phyloP scores from a whole-genome alignment of 2,888 invertebrate genomes.

The Eupithecia exiguata region DNA sequence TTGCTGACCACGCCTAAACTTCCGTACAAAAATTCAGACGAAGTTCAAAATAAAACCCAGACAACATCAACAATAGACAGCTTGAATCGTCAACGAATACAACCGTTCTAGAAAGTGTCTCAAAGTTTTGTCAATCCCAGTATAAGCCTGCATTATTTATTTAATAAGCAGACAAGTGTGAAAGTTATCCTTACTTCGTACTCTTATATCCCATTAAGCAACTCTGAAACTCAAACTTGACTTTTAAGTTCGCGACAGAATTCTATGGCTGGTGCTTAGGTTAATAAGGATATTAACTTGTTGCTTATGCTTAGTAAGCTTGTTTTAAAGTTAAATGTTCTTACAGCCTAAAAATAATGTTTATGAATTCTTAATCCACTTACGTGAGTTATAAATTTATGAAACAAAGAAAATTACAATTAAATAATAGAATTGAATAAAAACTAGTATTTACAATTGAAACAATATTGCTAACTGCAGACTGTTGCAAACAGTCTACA shows the following conservation, averaged over 20 bases:
- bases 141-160: slow-evolving; percentile 1
- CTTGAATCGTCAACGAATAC: background rate
- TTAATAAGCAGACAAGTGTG: background rate
- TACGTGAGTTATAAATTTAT: background rate
- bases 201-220: slow-evolving; percentile 17
- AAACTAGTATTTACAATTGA: no score
- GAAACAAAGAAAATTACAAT: no score
- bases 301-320: slow-evolving; percentile 4
- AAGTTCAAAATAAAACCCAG: background rate
- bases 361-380: background rate
- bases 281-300: slow-evolving; percentile 6
- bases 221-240: slow-evolving; percentile 21
- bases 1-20: no score
- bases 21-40: background rate
- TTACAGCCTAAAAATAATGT: background rate
- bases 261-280: background rate
- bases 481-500: no score
- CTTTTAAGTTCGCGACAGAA: slow-evolving; percentile 26
- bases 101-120: background rate
- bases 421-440: no score
- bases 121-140: background rate
- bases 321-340: background rate
- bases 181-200: background rate
- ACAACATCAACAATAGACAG: background rate
- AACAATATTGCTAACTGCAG: no score